phyloP scores from a whole-genome alignment of 2,113 vertebrate genomes.

The Amphiprion percula region DNA sequence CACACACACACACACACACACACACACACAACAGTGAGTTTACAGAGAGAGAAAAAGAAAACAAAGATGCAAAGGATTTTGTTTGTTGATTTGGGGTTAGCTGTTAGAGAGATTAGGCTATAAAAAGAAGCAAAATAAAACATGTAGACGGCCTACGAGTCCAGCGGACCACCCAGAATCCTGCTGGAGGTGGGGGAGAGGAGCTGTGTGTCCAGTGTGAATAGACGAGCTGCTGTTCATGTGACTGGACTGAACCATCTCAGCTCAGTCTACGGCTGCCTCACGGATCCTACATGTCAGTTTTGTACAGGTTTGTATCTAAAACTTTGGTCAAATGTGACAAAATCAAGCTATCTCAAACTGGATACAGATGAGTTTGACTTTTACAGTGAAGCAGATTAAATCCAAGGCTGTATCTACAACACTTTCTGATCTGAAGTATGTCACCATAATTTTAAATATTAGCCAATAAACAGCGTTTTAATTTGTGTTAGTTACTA shows the following conservation, averaged over 20 bases:
- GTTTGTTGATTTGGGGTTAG: constrained; percentile 81
- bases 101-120: constrained; percentile 79
- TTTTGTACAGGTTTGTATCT: no score
- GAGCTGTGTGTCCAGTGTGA: constrained; percentile 28
- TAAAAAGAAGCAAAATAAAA: constrained; percentile 79
- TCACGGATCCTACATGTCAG: not conserved
- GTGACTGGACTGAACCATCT: no score
- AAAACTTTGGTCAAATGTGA: not conserved
- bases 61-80: constrained; percentile 74
- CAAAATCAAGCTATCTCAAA: not conserved
- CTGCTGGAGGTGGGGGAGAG: constrained; percentile 46
- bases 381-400: not conserved
- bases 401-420: no score
- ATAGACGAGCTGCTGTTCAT: no score
- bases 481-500: no score
- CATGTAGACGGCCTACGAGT: constrained; percentile 54
- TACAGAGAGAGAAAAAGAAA: constrained; percentile 64
- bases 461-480: no score
- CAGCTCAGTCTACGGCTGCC: not conserved
- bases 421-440: no score
- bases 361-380: not conserved
- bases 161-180: constrained; percentile 88
- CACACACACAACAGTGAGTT: constrained; percentile 42
- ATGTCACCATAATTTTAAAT: no score
- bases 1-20: no score